Conservation (phyloP, 2,888 invertebrate genomes). For the Nasonovia ribisnigri region DNA sequence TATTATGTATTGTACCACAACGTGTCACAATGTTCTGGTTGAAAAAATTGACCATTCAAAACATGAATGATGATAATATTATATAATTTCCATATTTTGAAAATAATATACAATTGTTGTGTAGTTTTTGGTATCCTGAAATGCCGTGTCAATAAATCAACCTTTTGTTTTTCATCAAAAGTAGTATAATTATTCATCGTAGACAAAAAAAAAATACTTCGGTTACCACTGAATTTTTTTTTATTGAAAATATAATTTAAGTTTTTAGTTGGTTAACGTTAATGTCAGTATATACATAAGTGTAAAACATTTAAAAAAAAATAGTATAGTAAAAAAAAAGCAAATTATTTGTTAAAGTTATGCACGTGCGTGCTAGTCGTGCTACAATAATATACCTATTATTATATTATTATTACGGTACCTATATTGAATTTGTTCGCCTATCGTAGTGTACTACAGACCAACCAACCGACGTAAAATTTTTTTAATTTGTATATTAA, state of each 20-base stretch:
- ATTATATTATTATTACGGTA: not conserved
- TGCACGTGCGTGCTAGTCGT: not conserved
- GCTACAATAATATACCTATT: not conserved
- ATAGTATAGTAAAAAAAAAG: too few relatives aligned
- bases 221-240: too few relatives aligned
- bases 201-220: too few relatives aligned
- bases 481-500: not conserved
- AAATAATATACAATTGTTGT: too few relatives aligned
- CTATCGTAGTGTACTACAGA: not conserved
- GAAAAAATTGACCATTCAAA: not conserved
- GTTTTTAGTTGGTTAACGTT: too few relatives aligned
- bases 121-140: not conserved
- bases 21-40: not conserved
- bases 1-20: not conserved
- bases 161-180: too few relatives aligned
- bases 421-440: not conserved
- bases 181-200: too few relatives aligned
- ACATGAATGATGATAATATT: not conserved
- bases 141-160: not conserved
- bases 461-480: not conserved
- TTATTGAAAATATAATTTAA: too few relatives aligned
- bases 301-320: too few relatives aligned
- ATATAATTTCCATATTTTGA: too few relatives aligned
- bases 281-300: too few relatives aligned
- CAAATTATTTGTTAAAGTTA: too few relatives aligned